Percentiles rank a stretch among this genome's conserved stretches.
Conservation (phyloP, 2,113 vertebrate genomes). For the Calidris pygmaea region DNA sequence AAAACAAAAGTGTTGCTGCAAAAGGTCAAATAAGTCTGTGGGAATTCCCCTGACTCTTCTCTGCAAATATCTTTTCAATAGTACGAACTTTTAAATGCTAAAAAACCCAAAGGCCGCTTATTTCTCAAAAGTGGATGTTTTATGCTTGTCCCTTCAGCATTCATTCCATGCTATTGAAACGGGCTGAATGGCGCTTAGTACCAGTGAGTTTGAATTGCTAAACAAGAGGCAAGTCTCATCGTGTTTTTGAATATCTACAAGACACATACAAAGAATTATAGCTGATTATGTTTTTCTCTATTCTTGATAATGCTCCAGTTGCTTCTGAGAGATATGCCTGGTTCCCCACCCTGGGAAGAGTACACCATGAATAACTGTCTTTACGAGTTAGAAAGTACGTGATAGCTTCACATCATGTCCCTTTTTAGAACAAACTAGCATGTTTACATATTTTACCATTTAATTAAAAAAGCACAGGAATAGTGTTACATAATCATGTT, state of each 20-base stretch:
- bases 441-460: neutral
- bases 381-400: neutral
- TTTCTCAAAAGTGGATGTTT: neutral
- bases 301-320: neutral
- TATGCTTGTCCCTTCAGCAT: neutral
- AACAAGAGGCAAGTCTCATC: slow-evolving; percentile 21
- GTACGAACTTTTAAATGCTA: neutral
- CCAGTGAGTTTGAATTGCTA: neutral
- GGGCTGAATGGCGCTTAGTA: slow-evolving; percentile 1
- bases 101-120: neutral
- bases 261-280: slow-evolving; percentile 7
- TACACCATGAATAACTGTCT: neutral
- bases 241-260: slow-evolving; percentile 34
- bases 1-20: neutral
- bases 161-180: neutral
- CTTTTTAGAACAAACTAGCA: neutral
- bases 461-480: neutral
- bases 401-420: neutral
- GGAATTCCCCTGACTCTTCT: neutral
- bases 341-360: neutral
- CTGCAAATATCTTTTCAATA: neutral
- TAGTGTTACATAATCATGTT: neutral
- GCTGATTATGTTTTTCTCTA: neutral
- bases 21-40: neutral
- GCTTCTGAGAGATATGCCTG: slow-evolving; percentile 25